These are phyloP conservation scores for Phrynocephalus vlangalii DNA, from an alignment of 2,797 vertebrate species.

Conservation along the genomic window DNA sequence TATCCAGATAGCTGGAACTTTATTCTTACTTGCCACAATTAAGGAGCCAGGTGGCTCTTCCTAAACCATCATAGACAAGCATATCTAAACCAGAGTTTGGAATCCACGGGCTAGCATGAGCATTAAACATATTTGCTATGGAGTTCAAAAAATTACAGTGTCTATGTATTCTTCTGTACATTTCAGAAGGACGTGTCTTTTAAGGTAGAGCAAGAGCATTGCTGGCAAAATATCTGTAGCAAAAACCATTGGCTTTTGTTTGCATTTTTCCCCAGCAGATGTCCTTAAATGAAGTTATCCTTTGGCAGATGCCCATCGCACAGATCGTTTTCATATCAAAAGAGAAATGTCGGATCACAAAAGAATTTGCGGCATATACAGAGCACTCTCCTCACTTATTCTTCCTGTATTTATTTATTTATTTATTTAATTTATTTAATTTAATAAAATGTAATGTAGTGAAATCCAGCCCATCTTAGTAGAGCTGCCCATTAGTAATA, in stretches of 20 bases:
- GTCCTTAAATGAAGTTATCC: constrained; percentile 9
- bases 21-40: neutral
- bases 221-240: neutral
- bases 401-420: constrained; percentile 20
- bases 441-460: constrained; percentile 43
- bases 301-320: fast-evolving
- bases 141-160: too few species aligned
- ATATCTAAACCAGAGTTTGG: neutral
- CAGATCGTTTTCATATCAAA: constrained; percentile 44
- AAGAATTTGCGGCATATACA: constrained; percentile 23
- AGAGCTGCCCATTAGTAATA: constrained; percentile 28
- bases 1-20: neutral
- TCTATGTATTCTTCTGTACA: neutral
- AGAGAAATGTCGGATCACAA: constrained; percentile 24
- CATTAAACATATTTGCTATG: too few species aligned
- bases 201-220: neutral
- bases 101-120: too few species aligned
- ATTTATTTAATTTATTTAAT: constrained; percentile 36
- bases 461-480: constrained; percentile 47
- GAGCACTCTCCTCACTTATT: constrained; percentile 1
- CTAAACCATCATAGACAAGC: constrained; percentile 29
- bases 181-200: neutral
- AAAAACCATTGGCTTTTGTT: constrained; percentile 4
- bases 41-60: neutral
- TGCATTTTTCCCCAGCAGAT: neutral